These are phyloP conservation scores for Synanthedon vespiformis DNA, from an alignment of 2,888 invertebrate genomes.

Conservation along the genomic window DNA sequence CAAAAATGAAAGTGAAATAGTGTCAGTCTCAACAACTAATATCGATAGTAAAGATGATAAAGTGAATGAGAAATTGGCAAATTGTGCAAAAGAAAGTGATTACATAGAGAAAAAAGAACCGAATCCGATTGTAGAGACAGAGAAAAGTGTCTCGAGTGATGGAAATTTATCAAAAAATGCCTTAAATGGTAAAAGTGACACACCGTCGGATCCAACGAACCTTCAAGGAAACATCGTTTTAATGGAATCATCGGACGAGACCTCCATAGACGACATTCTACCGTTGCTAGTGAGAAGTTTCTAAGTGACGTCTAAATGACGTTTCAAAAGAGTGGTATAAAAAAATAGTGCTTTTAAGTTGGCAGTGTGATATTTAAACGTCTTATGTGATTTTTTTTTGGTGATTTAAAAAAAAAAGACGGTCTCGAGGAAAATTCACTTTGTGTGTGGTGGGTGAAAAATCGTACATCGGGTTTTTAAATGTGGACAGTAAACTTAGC, in stretches of 20 bases:
- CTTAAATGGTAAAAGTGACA: no score
- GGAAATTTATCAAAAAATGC: no score
- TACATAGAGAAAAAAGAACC: no score
- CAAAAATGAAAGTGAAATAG: no score
- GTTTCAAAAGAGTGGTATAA: background rate
- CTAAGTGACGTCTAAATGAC: background rate
- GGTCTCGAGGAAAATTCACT: slow-evolving; percentile 7
- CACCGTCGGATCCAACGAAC: no score
- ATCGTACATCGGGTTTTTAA: slow-evolving; percentile 1
- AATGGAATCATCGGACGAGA: background rate
- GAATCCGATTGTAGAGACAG: no score
- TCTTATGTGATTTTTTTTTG: background rate
- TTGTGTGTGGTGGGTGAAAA: slow-evolving; percentile 7
- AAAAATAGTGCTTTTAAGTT: background rate
- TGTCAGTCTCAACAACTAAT: no score
- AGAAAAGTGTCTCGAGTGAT: no score
- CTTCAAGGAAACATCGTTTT: no score
- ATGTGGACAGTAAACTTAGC: background rate
- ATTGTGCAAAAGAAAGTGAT: no score
- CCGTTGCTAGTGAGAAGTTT: background rate
- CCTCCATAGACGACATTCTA: background rate
- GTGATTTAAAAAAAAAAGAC: background rate
- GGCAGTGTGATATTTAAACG: background rate
- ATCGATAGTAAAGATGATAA: no score
- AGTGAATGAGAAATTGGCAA: no score